Conservation (phyloP, 1,140 invertebrate genomes). For the Eulimnadia texana region DNA sequence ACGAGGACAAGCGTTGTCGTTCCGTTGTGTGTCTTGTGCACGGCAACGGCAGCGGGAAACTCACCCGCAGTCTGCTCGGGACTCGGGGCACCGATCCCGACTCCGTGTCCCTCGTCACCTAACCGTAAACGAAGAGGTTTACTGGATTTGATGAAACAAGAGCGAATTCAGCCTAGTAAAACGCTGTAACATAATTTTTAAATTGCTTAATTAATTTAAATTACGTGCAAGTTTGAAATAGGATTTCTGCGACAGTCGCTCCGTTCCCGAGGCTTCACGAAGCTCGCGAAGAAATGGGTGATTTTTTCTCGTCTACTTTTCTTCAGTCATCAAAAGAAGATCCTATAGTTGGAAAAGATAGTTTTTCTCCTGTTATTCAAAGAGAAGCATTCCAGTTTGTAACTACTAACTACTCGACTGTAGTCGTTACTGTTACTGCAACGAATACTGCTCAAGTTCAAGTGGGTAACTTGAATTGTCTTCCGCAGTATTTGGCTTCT, state of each 20-base stretch:
- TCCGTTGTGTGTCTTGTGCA: neutral
- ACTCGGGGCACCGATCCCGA: neutral
- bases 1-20: neutral
- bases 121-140: neutral
- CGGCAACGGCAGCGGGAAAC: neutral
- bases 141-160: neutral
- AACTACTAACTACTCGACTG: neutral
- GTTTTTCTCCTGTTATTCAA: too few species aligned
- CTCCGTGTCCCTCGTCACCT: neutral
- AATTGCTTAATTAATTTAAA: neutral
- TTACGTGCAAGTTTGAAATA: too few species aligned
- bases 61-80: neutral
- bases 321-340: neutral
- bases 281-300: too few species aligned
- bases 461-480: neutral
- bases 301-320: neutral
- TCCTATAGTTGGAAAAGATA: neutral
- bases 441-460: neutral
- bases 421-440: neutral
- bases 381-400: neutral
- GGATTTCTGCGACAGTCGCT: too few species aligned
- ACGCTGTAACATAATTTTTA: neutral
- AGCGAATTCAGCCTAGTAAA: neutral
- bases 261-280: too few species aligned
- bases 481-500: neutral